Evolutionary conservation across 1,140 invertebrate genomes (phyloP).

Genomic region (Anagrus nilaparvatae): DNA sequence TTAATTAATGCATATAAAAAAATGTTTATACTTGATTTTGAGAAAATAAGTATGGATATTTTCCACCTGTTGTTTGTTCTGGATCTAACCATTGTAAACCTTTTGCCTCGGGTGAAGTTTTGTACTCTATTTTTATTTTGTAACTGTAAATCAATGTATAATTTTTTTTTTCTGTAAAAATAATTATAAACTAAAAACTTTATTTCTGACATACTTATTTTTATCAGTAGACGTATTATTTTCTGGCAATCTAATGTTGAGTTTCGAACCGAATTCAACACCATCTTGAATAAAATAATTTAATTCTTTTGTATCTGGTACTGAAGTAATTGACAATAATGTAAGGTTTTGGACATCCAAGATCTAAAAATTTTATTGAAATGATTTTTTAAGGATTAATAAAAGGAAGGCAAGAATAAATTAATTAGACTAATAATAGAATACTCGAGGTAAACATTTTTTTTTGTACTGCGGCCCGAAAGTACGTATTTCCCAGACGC

Average conservation of each 20-base stretch:
- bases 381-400: too few relatives aligned
- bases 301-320: constrained; percentile 46
- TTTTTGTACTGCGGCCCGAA: too few relatives aligned
- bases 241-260: constrained; percentile 58
- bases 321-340: constrained; percentile 49
- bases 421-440: constrained; percentile 12
- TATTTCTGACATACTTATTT: constrained; percentile 14
- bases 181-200: constrained; percentile 7
- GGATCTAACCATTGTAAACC: constrained; percentile 85
- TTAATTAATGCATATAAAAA: constrained; percentile 12
- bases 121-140: constrained; percentile 61
- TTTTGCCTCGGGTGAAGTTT: constrained; percentile 60
- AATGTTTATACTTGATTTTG: constrained; percentile 81
- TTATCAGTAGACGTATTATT: constrained; percentile 19
- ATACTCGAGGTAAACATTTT: constrained; percentile 7
- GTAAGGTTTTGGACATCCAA: constrained; percentile 66
- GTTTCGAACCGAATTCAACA: constrained; percentile 65
- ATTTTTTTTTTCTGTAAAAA: neutral
- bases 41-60: constrained; percentile 83
- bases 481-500: too few relatives aligned
- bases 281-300: constrained; percentile 52
- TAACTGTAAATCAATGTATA: constrained; percentile 41
- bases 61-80: constrained; percentile 78
- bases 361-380: constrained; percentile 43
- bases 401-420: too few relatives aligned